Base-by-base conservation (phyloP, 2,888 invertebrate species). In the Cabera pusaria region DNA sequence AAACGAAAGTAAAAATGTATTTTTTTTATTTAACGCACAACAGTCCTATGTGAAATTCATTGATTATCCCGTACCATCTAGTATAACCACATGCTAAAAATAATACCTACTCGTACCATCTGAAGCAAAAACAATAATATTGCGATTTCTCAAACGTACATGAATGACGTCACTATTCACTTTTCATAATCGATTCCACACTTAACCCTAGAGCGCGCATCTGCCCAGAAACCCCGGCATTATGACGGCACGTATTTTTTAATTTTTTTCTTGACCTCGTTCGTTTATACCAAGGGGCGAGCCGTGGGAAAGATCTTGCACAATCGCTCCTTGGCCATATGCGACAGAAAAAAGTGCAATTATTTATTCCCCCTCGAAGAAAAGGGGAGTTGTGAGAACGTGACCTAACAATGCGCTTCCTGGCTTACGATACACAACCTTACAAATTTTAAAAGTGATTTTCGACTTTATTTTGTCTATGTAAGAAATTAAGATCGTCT, bases 331-430 rank as follows among this genome's bases (percentile, higher is more conserved):
- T 87, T 82, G 75, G 86, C 87, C 88, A 88, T 87, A 86, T 88
- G 88, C 81, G 87, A 84, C 86, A 83, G 84, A 87, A 88, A 88
- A 88, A 88, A 88, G 84, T 87, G 86, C 88, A 88, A 87, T 88
- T 86, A 87, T 86, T 85, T 85, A 85, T 86, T 85, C 86, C 84
- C 84, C 86, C 83, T 81, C 80, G 74, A 85, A 86, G 84, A 87
- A 87, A 85, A 81, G 85, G 84, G 85, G 86, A 85, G 85, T 78
- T 85, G 87, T 87, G 87, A 82, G 88, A 87, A 87, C 88, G 88
- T 88, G 88, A 85, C 87, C 88, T 76, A 85, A 88, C 88, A 88
- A 88, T 86, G 79, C 72, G 85, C 87, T 87, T 87, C 87, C 88
- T 86, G 83, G 81, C 86, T 87, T 86, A 83, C 83, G 82, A 80